A percentile compares a stretch with the other conserved stretches of the same genome.
phyloP scores from a whole-genome alignment of 2,888 invertebrate species.

The Rosalia funebris region DNA sequence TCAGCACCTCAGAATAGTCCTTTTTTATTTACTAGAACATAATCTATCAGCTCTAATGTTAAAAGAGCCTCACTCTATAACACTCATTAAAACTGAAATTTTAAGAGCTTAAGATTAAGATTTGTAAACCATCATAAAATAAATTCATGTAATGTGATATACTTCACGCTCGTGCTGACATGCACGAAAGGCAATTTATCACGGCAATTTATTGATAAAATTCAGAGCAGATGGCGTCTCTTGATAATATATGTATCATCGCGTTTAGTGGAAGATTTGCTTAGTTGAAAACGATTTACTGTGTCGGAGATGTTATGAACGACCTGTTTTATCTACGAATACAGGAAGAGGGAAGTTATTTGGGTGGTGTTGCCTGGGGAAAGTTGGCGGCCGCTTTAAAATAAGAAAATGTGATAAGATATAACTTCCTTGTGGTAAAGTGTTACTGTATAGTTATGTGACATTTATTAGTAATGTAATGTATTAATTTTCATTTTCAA shows the following conservation, averaged over 20 bases:
- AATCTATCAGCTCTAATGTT: too few species aligned
- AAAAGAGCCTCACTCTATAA: too few species aligned
- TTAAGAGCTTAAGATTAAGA: too few species aligned
- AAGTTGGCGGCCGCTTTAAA: neutral
- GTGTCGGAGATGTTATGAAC: neutral
- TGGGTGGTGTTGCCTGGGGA: neutral
- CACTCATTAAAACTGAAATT: too few species aligned
- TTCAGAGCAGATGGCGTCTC: neutral
- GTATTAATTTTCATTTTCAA: too few species aligned
- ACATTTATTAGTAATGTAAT: too few species aligned
- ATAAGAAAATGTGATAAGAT: too few species aligned
- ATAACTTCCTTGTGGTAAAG: too few species aligned
- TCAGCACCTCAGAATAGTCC: too few species aligned
- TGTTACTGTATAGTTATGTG: too few species aligned
- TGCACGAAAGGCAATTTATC: neutral
- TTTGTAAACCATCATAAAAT: too few species aligned
- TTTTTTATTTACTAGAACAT: too few species aligned
- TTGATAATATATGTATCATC: neutral
- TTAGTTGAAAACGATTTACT: neutral
- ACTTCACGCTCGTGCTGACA: neutral
- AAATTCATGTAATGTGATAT: neutral
- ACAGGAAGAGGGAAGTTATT: neutral
- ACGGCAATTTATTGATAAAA: neutral
- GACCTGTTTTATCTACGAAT: conserved; percentile 1
- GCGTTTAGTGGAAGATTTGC: neutral